These are phyloP conservation scores for Littorina saxatilis DNA, from an alignment of 1,140 invertebrate species.

Conservation along the genomic window DNA sequence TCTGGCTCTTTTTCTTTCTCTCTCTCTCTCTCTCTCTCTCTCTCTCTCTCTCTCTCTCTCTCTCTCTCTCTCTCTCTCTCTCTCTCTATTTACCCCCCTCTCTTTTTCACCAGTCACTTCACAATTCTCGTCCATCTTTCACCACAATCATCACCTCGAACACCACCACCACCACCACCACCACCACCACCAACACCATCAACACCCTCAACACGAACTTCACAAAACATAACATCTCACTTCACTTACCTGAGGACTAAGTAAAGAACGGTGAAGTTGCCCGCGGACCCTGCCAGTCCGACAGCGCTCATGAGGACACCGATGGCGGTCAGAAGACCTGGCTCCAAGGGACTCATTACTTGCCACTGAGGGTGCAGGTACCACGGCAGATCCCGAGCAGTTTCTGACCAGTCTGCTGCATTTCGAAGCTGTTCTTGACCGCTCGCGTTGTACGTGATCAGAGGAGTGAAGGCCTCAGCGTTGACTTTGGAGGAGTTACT, in stretches of 20 bases:
- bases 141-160: too few species aligned
- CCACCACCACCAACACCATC: too few species aligned
- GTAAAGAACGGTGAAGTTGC: not conserved
- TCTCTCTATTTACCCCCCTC: not conserved
- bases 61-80: not conserved
- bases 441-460: not conserved
- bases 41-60: not conserved
- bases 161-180: too few species aligned
- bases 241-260: not conserved
- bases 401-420: not conserved
- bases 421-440: not conserved
- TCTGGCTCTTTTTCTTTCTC: not conserved
- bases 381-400: not conserved
- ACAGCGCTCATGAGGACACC: not conserved
- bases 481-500: not conserved
- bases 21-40: not conserved
- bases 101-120: not conserved
- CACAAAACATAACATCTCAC: not conserved
- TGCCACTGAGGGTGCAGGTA: constrained; percentile 8
- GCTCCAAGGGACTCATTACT: not conserved
- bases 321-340: not conserved
- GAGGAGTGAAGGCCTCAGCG: not conserved
- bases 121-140: too few species aligned
- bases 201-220: not conserved
- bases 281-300: not conserved